Evolutionary conservation across 2,797 vertebrate genomes (phyloP).

Genomic region (Propithecus perrieri): DNA sequence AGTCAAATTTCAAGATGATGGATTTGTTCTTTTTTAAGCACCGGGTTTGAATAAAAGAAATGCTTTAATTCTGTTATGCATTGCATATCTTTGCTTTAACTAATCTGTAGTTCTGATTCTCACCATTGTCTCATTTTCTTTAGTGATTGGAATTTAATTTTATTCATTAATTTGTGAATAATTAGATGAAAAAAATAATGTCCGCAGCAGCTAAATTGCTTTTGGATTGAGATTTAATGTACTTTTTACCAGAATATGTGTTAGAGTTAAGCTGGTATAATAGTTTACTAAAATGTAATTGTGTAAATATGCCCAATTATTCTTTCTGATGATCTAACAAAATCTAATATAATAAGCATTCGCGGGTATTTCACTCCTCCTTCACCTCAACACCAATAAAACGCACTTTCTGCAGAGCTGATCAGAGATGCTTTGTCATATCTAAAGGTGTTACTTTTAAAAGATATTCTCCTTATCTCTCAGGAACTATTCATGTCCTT

Average conservation of each 20-base stretch:
- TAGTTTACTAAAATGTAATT: constrained; percentile 84
- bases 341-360: constrained; percentile 70
- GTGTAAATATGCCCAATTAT: constrained; percentile 85
- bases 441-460: constrained; percentile 72
- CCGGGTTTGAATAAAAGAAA: constrained; percentile 89
- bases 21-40: constrained; percentile 93
- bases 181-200: constrained; percentile 85
- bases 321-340: constrained; percentile 79
- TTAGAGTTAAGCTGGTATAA: constrained; percentile 78
- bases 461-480: constrained; percentile 76
- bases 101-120: constrained; percentile 87
- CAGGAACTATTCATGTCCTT: constrained; percentile 81
- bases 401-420: constrained; percentile 59
- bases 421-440: constrained; percentile 75
- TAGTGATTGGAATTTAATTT: constrained; percentile 88
- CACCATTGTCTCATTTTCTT: constrained; percentile 83
- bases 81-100: constrained; percentile 85
- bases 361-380: constrained; percentile 61
- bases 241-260: constrained; percentile 80
- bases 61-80: constrained; percentile 85
- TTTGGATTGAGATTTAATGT: constrained; percentile 83
- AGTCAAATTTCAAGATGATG: constrained; percentile 94
- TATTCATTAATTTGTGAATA: constrained; percentile 89
- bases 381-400: constrained; percentile 66
- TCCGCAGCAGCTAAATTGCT: constrained; percentile 82